Base-by-base conservation (phyloP, 1,140 invertebrate genomes). In the Sitobion miscanthi region DNA sequence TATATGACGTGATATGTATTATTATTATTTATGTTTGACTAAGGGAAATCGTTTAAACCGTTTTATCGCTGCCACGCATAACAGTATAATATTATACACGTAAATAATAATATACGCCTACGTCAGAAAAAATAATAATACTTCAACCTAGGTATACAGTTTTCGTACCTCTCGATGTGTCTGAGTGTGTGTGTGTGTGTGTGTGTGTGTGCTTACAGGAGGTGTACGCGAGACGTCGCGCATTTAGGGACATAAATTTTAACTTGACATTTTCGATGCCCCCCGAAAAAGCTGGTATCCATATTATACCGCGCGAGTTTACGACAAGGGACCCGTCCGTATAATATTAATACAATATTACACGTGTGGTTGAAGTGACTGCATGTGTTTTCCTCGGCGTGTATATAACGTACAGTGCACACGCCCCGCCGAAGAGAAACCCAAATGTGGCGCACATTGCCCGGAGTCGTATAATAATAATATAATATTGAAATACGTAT, bases 331-430 rank as follows among this genome's bases (percentile, higher is more conserved):
- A 89, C 35, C 49, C 87, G 87, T 38, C 52, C 30, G 62, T 77
- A 45, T 45, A 45, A 42, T 85, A 42, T 25, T 42, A 25, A 85
- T 45, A 42, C 82, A 23, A 38, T 35, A 49, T 88, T 52, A 54
- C 49, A 57, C 49, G 87, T 89, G 87, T 35, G 87, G 87, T 89
- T 57, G 49, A 57, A 89, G 87, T 57, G 87, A 89, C 49, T 54
- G 49, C 87, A 89, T 30, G 35, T 57, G 87, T 89, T 52, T 89
- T 57, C 11, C 35, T 54, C 87, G 49, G 7, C 86, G 42, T 42
- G 30, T 52, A 57, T n/a, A n/a, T n/a, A 11, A 30, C 14, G 20
- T 14, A n/a, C 62, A n/a, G 62, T 77, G 62, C 30, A 86, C 85
- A 47, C 85, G 45, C 42, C 42, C 14, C 85, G 23, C 85, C 4